A percentile compares a stretch with the other conserved stretches of the same genome.
Evolutionary conservation across 2,797 vertebrate genomes (phyloP).

Genomic region (Australoheros facetus): DNA sequence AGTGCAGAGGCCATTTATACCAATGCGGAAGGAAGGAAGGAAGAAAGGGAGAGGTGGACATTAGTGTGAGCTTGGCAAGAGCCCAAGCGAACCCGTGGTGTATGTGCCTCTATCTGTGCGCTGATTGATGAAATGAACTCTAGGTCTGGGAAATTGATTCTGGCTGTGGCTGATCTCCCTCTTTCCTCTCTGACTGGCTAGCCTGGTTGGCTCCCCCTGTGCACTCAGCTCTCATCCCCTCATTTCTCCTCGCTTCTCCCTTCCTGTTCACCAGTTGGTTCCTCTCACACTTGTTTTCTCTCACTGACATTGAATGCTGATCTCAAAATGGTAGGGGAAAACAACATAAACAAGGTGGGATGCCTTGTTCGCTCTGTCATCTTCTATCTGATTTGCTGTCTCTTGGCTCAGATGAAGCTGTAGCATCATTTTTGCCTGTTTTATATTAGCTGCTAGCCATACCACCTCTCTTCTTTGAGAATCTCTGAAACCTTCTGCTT

Average conservation of each 20-base stretch:
- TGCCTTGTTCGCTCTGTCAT: conserved; percentile 39
- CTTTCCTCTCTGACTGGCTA: conserved; percentile 27
- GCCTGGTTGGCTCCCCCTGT: conserved; percentile 2
- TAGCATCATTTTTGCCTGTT: conserved; percentile 38
- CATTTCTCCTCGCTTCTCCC: conserved; percentile 7
- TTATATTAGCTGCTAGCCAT: conserved; percentile 42
- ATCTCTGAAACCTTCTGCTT: conserved; percentile 35
- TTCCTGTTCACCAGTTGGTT: conserved; percentile 31
- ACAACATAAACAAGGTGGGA: conserved; percentile 33
- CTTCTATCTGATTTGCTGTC: conserved; percentile 23
- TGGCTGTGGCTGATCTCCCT: conserved; percentile 66
- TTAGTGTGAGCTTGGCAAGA: conserved; percentile 58
- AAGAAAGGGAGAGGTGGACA: conserved; percentile 65
- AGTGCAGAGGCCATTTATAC: conserved; percentile 58
- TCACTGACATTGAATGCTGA: conserved; percentile 26
- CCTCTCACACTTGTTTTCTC: conserved; percentile 35
- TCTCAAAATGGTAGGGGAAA: conserved; percentile 14
- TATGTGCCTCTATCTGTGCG: conserved; percentile 69
- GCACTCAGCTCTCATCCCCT: conserved; percentile 19
- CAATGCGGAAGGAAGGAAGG: conserved; percentile 47
- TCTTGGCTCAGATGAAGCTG: conserved; percentile 27
- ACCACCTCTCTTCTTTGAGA: conserved; percentile 46
- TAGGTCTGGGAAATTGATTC: conserved; percentile 76
- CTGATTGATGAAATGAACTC: conserved; percentile 82
- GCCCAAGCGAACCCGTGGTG: conserved; percentile 52